Evolutionary conservation across 2,113 vertebrate genomes (phyloP).

Genomic region (Oxyruncus cristatus): DNA sequence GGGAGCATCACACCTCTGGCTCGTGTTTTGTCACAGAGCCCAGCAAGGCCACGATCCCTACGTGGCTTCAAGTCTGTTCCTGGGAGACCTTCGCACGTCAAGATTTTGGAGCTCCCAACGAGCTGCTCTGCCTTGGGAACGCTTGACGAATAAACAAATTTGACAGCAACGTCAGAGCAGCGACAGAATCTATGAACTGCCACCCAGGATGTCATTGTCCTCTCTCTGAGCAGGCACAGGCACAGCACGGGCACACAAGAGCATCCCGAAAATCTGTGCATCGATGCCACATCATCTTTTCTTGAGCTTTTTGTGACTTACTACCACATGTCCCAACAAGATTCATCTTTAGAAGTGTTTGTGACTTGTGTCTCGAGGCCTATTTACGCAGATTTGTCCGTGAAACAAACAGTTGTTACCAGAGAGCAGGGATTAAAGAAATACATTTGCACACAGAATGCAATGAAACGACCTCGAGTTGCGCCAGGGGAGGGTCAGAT

Average conservation of each 20-base stretch:
- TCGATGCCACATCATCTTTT: not conserved
- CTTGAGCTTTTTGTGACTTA: not conserved
- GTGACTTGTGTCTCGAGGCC: not conserved
- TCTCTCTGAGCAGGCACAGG: not conserved
- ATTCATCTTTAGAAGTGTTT: accelerated
- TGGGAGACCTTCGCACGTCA: not conserved
- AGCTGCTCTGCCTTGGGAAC: not conserved
- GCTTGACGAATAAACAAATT: not conserved
- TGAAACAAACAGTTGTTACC: not conserved
- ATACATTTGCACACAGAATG: accelerated
- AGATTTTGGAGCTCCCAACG: not conserved
- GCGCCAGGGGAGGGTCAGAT: not conserved
- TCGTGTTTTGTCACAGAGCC: not conserved
- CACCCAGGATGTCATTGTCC: not conserved
- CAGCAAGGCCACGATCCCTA: not conserved
- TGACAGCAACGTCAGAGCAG: not conserved
- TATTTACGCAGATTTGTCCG: accelerated
- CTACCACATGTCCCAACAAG: accelerated
- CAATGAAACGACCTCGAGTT: not conserved
- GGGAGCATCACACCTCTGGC: not conserved
- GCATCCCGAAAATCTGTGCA: accelerated
- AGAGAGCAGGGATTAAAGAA: not conserved
- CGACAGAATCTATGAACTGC: not conserved
- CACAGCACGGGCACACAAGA: not conserved
- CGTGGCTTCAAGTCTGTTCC: not conserved